phyloP scores from a whole-genome alignment of 2,797 vertebrate genomes.

The Galago senegalensis region DNA sequence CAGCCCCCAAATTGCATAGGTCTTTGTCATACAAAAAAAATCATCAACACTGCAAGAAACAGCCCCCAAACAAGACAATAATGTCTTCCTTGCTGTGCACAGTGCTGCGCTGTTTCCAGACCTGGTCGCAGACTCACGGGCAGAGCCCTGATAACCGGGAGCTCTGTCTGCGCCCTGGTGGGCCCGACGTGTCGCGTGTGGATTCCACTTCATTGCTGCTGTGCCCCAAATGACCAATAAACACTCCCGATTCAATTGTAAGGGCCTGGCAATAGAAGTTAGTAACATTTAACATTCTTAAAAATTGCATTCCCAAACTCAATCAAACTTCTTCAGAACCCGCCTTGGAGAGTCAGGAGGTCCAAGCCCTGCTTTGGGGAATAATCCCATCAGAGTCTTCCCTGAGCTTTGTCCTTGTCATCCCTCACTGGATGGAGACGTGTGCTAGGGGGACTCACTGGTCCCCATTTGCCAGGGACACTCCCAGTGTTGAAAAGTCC shows the following conservation, averaged over 20 bases:
- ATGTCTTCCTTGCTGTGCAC: constrained; percentile 1
- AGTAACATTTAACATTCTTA: constrained; percentile 8
- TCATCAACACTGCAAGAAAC: constrained; percentile 38
- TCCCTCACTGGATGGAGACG: background rate
- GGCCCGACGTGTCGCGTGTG: background rate
- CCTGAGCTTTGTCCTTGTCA: background rate
- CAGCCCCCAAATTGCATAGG: constrained; percentile 49
- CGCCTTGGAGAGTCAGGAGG: background rate
- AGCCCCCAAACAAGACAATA: background rate
- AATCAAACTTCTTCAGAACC: background rate
- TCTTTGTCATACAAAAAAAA: constrained; percentile 53
- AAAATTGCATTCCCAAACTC: background rate
- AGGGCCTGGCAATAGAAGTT: background rate
- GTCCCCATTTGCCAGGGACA: background rate
- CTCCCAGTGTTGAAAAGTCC: background rate
- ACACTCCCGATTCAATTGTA: background rate
- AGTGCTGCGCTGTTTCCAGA: background rate
- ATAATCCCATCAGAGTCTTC: background rate
- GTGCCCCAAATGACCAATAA: background rate
- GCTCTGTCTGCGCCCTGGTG: background rate
- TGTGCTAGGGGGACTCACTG: background rate
- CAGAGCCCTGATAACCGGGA: background rate
- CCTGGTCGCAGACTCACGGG: background rate
- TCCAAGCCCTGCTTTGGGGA: background rate
- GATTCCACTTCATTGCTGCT: background rate